Base-by-base conservation (phyloP, 1,140 invertebrate genomes). In the Halictus rubicundus region DNA sequence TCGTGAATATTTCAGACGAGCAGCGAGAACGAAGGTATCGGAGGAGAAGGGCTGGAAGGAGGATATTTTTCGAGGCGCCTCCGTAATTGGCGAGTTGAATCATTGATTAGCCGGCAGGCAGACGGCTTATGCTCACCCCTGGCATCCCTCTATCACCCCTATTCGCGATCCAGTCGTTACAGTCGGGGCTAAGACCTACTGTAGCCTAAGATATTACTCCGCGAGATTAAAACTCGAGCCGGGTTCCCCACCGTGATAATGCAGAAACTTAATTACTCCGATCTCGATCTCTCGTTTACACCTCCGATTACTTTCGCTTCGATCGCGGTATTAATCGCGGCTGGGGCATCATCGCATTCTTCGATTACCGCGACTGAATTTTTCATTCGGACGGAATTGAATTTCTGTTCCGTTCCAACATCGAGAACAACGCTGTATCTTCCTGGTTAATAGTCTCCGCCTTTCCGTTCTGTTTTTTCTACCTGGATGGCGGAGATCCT, bases 71-170 rank as follows among this genome's bases (percentile, higher is more conserved):
- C 87, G 86, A 87, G 87, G 82, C 83, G 85, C 88, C 84, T 85
- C 70, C 63, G 87, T 91, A 91, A 91, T 90, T 91, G 88, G 87
- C 80, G 81, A 86, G 89, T 86, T 90, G 88, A 91, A 91, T 91
- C 89, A 91, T 91, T 90, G 90, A 91, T 91, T 90, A 89, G 87
- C 69, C 78, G 83, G 84, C 80, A 82, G 83, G 80, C 78, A 88
- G 87, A 90, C 86, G 85, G 88, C 87, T 90, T 88, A 89, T 83
- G 81, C 76, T 82, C 78, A 25, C 78, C 71, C 64, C 69, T 78
- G 60, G 68, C 63, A 75, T 64, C 52, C 78, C 68, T 68, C 68
- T 68, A 71, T 78, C 68, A 71, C 66, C 49, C 68, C 42, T 57
- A 71, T 79, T 81, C 78, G 63, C 82, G 68, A 85, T 79, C 72